These are phyloP conservation scores for Thoracochromis brauschi DNA, from an alignment of 2,113 vertebrate genomes.

Conservation along the genomic window DNA sequence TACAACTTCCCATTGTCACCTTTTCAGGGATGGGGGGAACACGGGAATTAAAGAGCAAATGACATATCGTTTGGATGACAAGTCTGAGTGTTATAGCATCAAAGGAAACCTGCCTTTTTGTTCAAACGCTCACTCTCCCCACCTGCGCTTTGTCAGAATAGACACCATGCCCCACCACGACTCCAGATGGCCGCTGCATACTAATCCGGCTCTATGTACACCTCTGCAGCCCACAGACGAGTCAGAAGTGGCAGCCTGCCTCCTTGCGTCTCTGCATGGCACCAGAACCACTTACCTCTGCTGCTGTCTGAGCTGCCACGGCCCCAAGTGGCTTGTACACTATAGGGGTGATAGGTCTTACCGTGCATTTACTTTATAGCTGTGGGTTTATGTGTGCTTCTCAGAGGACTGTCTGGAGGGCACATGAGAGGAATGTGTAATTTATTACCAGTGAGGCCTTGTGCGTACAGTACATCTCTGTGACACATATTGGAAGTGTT, in stretches of 20 bases:
- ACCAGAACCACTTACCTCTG: constrained; percentile 18
- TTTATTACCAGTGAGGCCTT: constrained; percentile 17
- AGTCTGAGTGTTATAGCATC: constrained; percentile 10
- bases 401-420: background rate
- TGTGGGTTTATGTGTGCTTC: constrained; percentile 27
- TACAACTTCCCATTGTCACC: background rate
- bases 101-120: constrained; percentile 39
- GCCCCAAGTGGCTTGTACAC: background rate
- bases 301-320: background rate
- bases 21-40: background rate
- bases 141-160: constrained; percentile 52
- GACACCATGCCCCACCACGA: constrained; percentile 2
- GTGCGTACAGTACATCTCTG: constrained; percentile 26
- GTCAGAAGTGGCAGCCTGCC: constrained; percentile 35
- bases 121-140: constrained; percentile 27
- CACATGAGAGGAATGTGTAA: constrained; percentile 28
- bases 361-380: constrained; percentile 42
- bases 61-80: constrained; percentile 33
- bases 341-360: constrained; percentile 21
- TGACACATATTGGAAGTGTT: constrained; percentile 41
- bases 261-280: constrained; percentile 17
- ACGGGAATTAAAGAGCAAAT: background rate
- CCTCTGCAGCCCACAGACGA: constrained; percentile 18
- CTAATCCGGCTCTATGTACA: constrained; percentile 18
- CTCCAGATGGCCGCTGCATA: constrained; percentile 37